A percentile compares a stretch with the other conserved stretches of the same genome.
These are phyloP conservation scores for Dromiciops gliroides DNA, from an alignment of 2,113 vertebrate species.

Conservation along the genomic window DNA sequence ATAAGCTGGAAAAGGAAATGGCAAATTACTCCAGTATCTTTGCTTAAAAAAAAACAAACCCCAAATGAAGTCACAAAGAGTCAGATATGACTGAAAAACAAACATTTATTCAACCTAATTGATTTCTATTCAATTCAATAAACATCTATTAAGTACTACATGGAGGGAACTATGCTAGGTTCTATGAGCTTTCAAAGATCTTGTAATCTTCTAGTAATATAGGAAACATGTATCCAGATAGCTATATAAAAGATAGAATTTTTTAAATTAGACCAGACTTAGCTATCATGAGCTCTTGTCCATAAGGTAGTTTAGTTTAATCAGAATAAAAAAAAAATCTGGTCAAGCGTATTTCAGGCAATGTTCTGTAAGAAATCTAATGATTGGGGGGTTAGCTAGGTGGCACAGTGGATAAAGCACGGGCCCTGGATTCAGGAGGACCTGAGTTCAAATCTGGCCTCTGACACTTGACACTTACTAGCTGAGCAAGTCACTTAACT, in stretches of 20 bases:
- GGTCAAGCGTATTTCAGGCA: background rate
- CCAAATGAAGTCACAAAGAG: background rate
- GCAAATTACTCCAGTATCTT: background rate
- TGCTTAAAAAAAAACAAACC: background rate
- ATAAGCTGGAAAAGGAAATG: background rate
- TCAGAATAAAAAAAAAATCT: background rate
- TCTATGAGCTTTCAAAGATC: background rate
- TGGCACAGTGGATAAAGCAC: no score
- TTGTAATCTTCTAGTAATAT: background rate
- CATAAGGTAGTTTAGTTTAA: background rate
- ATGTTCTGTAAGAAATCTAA: background rate
- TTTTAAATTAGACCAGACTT: background rate
- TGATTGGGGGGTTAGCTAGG: no score
- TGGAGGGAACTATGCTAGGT: background rate
- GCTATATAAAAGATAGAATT: background rate
- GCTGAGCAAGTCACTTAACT: no score
- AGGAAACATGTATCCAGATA: background rate
- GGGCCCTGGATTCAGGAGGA: no score
- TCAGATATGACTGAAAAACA: no score
- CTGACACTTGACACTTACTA: no score
- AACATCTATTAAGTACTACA: background rate
- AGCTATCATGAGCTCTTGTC: background rate
- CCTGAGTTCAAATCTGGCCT: no score
- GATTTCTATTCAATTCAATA: background rate
- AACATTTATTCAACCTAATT: background rate